Base-by-base conservation (phyloP, 2,888 invertebrate species). In the Azorinus chamasolen region DNA sequence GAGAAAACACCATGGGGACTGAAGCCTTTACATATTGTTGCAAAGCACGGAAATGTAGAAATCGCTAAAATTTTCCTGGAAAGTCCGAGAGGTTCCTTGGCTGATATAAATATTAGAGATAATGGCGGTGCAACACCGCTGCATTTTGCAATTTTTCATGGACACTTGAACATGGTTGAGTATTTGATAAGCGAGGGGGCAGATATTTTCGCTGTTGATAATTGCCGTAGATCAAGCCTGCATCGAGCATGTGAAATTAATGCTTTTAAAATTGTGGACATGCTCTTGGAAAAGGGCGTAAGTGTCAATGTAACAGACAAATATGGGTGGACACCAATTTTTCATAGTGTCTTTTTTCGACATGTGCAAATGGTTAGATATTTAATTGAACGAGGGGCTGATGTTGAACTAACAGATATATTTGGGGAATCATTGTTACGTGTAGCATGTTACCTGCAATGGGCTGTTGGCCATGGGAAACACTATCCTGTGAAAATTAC, bases 271-370 rank as follows among this genome's bases (percentile, higher is more conserved):
- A 57, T 72, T 14, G 75, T 70, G 10, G 25, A 77, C 18, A 20
- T 57, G 43, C 62, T 81, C 20, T 45, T 81, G 20, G 53, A 71
- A 14, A 46, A 20, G 18, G 81, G 78, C n/a, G 48, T 48, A 24
- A 63, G 66, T 65, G 53, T 81, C 8, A 81, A 81, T 48, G 22
- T 22, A 20, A 43, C 57, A 1, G 81, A 81, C 37, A 72, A 75
- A 24, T 68, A 45, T 45, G 63, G 58, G 10, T 81, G 81, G 81
- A 74, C 71, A 12, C 81, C 77, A 14, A 20, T 81, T 45, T 81
- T 81, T 64, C 73, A 81, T 27, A 75, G 71, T 54, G 69, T 59
- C 14, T 78, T 78, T 27, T 81, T 74, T 41, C 37, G 55, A 18
- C 54, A 78, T 24, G 57, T 43, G 16, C 37, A 64, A 8, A 65